These are phyloP conservation scores for Rosalia funebris DNA, from an alignment of 2,888 invertebrate genomes.

Conservation along the genomic window DNA sequence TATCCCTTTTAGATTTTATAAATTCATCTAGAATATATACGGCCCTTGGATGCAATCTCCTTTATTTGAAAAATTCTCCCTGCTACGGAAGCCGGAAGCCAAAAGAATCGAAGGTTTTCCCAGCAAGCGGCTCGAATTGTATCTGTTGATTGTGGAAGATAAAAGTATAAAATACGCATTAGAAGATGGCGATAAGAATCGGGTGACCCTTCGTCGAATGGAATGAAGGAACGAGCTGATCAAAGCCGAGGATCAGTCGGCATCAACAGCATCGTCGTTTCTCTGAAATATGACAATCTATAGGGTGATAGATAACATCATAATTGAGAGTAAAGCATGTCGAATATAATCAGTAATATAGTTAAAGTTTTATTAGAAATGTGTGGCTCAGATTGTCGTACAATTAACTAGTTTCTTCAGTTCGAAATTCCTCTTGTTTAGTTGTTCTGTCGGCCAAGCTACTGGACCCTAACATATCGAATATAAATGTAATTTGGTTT, in stretches of 20 bases:
- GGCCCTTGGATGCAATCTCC: conserved; percentile 31
- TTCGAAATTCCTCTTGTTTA: too few species aligned
- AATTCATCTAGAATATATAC: conserved; percentile 8
- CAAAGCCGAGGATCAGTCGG: conserved; percentile 21
- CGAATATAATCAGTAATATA: too few species aligned
- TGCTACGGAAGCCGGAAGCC: conserved; percentile 50
- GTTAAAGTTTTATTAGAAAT: too few species aligned
- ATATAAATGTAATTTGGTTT: too few species aligned
- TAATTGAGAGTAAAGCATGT: too few species aligned
- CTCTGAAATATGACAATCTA: not conserved
- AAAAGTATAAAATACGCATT: conserved; percentile 53
- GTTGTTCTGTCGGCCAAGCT: too few species aligned
- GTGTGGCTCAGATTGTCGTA: too few species aligned
- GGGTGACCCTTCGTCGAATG: conserved; percentile 44
- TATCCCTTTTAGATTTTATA: too few species aligned
- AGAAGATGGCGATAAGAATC: conserved; percentile 47
- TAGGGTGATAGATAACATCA: not conserved
- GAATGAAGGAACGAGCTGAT: conserved; percentile 35
- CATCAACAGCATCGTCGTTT: conserved; percentile 4
- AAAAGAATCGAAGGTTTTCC: conserved; percentile 45
- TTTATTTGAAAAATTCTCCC: conserved; percentile 48
- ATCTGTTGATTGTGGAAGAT: conserved; percentile 50
- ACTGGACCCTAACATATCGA: too few species aligned
- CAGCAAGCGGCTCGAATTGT: conserved; percentile 40
- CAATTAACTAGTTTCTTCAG: too few species aligned